These are phyloP conservation scores for Tinea semifulvella DNA, from an alignment of 2,888 invertebrate species.

Conservation along the genomic window DNA sequence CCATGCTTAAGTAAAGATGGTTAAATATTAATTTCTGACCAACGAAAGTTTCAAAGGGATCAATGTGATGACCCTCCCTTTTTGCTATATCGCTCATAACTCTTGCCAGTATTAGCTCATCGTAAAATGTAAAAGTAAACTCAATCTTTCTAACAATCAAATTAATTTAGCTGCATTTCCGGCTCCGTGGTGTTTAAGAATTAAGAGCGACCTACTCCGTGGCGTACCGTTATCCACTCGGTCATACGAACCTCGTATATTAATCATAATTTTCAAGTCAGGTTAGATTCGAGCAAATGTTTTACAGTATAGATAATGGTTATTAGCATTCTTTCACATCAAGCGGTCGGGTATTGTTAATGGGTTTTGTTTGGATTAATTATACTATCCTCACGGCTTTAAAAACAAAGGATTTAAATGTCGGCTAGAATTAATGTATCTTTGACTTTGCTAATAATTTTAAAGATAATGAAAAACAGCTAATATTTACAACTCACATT, in stretches of 20 bases:
- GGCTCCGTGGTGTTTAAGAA: conserved; percentile 6
- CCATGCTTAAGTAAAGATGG: too few species aligned
- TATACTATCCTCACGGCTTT: too few species aligned
- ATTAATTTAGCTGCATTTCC: conserved; percentile 13
- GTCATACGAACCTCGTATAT: conserved; percentile 21
- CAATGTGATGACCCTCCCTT: too few species aligned
- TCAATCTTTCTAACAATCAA: conserved; percentile 9
- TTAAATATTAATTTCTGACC: too few species aligned
- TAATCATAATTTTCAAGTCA: conserved; percentile 42
- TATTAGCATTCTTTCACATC: conserved; percentile 27
- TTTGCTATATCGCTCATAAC: too few species aligned
- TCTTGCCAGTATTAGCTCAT: too few species aligned
- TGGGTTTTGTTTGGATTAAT: background rate
- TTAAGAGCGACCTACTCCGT: conserved; percentile 10
- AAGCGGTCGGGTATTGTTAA: background rate
- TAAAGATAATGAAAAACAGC: too few species aligned
- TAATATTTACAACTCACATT: too few species aligned
- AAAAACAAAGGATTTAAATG: too few species aligned
- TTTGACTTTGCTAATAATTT: too few species aligned
- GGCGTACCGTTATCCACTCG: conserved; percentile 9
- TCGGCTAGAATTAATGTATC: too few species aligned
- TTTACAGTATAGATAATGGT: conserved; percentile 31
- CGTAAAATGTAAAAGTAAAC: conserved; percentile 8
- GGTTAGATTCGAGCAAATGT: conserved; percentile 36
- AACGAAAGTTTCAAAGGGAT: too few species aligned